Conservation (phyloP, 1,140 invertebrate genomes). For the Asobara japonica region DNA sequence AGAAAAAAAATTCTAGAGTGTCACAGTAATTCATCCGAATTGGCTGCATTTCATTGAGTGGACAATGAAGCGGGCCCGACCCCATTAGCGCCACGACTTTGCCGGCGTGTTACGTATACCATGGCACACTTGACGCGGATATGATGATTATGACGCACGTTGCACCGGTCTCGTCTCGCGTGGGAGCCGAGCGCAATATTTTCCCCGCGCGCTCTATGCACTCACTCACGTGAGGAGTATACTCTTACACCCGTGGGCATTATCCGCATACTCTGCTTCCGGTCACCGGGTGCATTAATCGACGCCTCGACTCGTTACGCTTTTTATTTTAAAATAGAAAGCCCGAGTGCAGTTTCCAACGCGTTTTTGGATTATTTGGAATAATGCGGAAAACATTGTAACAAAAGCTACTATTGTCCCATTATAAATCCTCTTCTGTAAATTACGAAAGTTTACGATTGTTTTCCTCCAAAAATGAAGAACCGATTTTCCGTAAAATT, state of each 20-base stretch:
- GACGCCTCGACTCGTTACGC: constrained; percentile 5
- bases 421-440: too few species aligned
- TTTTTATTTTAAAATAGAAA: too few species aligned
- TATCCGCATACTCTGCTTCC: neutral
- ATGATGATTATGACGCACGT: constrained; percentile 5
- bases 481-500: too few species aligned
- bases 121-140: neutral
- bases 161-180: neutral
- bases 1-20: too few species aligned
- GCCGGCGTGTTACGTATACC: neutral
- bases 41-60: neutral
- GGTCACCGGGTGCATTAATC: constrained; percentile 12
- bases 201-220: neutral
- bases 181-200: neutral
- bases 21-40: neutral
- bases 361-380: neutral
- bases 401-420: too few species aligned
- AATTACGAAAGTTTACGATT: too few species aligned
- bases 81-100: neutral
- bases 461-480: too few species aligned
- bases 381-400: too few species aligned
- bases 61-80: neutral
- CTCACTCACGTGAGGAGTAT: neutral
- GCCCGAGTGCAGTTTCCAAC: neutral
- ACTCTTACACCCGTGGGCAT: neutral